These are phyloP conservation scores for Augochlora pura DNA, from an alignment of 1,140 invertebrate species.

Conservation along the genomic window DNA sequence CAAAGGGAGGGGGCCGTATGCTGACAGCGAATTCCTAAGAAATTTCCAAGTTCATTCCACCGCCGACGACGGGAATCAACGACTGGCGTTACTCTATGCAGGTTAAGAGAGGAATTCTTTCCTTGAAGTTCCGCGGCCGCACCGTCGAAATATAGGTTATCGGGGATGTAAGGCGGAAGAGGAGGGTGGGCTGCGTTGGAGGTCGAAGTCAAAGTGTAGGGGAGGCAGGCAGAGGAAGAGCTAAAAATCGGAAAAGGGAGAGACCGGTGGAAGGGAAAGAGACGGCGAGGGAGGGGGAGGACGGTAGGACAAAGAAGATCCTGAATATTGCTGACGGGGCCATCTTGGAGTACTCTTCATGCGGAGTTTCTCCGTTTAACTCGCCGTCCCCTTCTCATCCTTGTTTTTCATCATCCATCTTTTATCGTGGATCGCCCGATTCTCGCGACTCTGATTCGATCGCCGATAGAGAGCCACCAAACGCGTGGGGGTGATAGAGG, in stretches of 20 bases:
- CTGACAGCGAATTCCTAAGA: not conserved
- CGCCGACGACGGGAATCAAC: conserved; percentile 13
- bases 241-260: not conserved
- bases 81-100: not conserved
- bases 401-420: conserved; percentile 32
- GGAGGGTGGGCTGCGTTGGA: conserved; percentile 18
- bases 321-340: conserved; percentile 77
- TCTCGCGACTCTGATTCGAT: not conserved
- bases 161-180: conserved; percentile 42
- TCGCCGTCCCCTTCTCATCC: conserved; percentile 21
- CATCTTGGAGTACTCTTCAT: conserved; percentile 68
- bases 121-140: conserved; percentile 25
- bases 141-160: conserved; percentile 51
- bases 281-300: conserved; percentile 20
- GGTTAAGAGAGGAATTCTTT: conserved; percentile 41
- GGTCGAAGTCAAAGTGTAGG: conserved; percentile 42
- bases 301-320: conserved; percentile 57
- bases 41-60: conserved; percentile 9
- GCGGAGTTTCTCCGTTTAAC: conserved; percentile 67
- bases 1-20: too few species aligned
- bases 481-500: too few species aligned
- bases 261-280: not conserved
- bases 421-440: conserved; percentile 19
- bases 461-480: too few species aligned
- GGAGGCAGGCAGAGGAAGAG: conserved; percentile 9